Base-by-base conservation (phyloP, 64 coral and sea anemone genomes). In the Pachyseris speciosa region DNA sequence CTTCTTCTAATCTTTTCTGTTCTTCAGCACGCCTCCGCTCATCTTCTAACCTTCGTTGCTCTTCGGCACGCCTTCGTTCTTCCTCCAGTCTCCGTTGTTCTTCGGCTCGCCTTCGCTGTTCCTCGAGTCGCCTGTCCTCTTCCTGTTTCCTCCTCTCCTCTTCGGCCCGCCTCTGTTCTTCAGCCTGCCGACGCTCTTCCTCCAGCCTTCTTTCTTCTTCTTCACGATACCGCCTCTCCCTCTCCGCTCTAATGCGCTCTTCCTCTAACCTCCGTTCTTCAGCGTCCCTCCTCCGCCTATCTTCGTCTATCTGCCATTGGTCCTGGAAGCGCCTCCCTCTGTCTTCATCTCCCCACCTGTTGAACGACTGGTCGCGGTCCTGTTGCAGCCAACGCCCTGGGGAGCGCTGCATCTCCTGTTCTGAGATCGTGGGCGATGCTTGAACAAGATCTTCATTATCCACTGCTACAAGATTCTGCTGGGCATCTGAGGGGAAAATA, bases 351-450 rank as follows among this genome's bases (percentile, higher is more conserved):
- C 17, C 28, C 69, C 77, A 64, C 42, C 78, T 84, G 32, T 85
- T 47, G 34, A 37, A 37, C 12, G 75, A 61, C 12, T 42, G 70
- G 20, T 55, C 33, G 7, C 88, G 85, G 48, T 37, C 66, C 55
- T 76, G 25, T 19, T 78, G 67, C 17, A 97, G 74, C 95, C 95
- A 97, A 13, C 91, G 78, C 9, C 90, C 86, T 3, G 85, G 69
- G 42, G 91, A 88, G 27, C 84, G 85, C 92, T 89, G 92, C 33
- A 96, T 84, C 65, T 85, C 85, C 37, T 96, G 57, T 22, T 97
- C 95, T 0, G 95, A 83, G 52, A 97, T 67, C 2, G 95, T 97
- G 8, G 91, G 91, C 7, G 95, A 97, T 22, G 57, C 27, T 47
- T 92, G 67, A 27, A 84, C 25, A 20, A 63, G 15, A 43, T 92